These are phyloP conservation scores for Anoplopoma fimbria DNA, from an alignment of 2,113 vertebrate genomes.

Conservation along the genomic window DNA sequence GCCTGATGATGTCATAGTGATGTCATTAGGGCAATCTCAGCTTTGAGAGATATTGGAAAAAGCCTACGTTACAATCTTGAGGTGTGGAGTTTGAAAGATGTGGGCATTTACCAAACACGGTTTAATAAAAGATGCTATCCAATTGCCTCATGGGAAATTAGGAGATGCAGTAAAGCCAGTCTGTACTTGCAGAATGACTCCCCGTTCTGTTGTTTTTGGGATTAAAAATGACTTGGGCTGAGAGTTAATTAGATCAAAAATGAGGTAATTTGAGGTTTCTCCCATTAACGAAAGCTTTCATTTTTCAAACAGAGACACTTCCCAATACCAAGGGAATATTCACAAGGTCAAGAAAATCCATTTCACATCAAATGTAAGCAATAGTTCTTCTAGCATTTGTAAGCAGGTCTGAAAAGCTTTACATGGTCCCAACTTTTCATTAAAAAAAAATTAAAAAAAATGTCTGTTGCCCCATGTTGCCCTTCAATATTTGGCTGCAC, in stretches of 20 bases:
- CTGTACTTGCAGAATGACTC: not conserved
- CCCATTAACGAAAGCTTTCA: too few species aligned
- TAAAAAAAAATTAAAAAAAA: not conserved
- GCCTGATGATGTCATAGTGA: not conserved
- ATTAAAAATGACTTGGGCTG: not conserved
- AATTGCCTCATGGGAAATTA: not conserved
- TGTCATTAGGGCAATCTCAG: not conserved
- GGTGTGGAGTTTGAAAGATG: not conserved
- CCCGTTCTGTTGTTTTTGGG: not conserved
- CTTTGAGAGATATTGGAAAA: not conserved
- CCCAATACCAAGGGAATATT: not conserved
- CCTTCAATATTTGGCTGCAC: not conserved
- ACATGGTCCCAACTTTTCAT: not conserved
- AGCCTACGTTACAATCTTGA: not conserved
- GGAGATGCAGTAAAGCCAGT: not conserved
- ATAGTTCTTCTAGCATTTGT: not conserved
- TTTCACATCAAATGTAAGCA: constrained; percentile 11
- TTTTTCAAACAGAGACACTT: not conserved
- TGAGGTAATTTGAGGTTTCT: not conserved
- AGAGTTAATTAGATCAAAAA: not conserved
- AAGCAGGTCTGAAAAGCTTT: not conserved
- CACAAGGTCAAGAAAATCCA: constrained; percentile 16
- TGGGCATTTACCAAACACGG: not conserved
- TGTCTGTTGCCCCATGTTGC: not conserved
- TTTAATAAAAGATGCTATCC: too few species aligned